Conservation (phyloP, 2,888 invertebrate genomes). For the Tryphoninae sp. region DNA sequence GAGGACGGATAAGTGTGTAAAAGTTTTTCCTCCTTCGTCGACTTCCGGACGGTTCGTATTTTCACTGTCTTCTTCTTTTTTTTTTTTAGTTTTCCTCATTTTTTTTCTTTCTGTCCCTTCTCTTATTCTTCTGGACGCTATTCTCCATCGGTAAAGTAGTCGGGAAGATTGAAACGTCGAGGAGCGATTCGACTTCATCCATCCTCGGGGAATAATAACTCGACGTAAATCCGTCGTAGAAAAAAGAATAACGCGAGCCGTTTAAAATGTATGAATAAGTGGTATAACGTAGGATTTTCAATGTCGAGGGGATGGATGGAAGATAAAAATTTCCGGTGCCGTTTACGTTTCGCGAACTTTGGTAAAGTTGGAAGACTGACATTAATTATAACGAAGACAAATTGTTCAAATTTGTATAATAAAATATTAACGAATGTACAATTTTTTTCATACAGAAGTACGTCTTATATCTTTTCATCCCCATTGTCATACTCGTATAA, state of each 20-base stretch:
- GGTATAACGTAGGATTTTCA: too few relatives aligned
- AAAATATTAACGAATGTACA: too few relatives aligned
- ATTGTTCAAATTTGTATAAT: not conserved
- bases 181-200: constrained; percentile 14
- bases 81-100: not conserved
- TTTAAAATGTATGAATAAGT: not conserved
- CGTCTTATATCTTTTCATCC: not conserved
- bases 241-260: not conserved
- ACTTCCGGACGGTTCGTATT: constrained; percentile 38
- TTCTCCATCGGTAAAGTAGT: constrained; percentile 16
- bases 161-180: constrained; percentile 46
- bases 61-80: not conserved
- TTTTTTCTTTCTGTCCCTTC: not conserved
- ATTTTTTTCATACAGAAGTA: too few relatives aligned
- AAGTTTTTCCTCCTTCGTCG: constrained; percentile 35
- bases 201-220: constrained; percentile 27
- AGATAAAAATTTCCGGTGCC: not conserved
- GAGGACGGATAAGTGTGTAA: constrained; percentile 25
- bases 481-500: not conserved
- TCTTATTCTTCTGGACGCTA: not conserved
- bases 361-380: not conserved
- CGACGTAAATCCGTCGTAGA: constrained; percentile 6
- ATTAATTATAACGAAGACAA: not conserved
- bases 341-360: not conserved
- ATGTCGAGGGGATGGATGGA: not conserved